These are phyloP conservation scores for Phyllotis vaccarum DNA, from an alignment of 2,797 vertebrate species.

Conservation along the genomic window DNA sequence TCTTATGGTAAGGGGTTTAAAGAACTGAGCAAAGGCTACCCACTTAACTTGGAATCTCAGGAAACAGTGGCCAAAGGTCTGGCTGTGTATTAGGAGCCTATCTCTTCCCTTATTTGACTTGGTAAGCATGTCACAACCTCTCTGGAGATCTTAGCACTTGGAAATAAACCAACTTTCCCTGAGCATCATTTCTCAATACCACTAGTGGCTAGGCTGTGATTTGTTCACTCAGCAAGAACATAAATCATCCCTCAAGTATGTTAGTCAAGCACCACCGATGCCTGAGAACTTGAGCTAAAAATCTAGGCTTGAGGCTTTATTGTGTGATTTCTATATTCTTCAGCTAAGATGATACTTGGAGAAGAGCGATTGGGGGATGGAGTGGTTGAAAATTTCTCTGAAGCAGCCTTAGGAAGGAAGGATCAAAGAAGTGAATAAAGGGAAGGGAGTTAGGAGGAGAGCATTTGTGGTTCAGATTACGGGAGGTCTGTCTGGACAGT, in stretches of 20 bases:
- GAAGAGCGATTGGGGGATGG: not conserved
- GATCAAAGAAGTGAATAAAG: not conserved
- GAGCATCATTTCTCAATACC: not conserved
- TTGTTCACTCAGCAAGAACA: constrained; percentile 46
- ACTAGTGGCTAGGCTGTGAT: not conserved
- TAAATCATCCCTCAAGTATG: constrained; percentile 26
- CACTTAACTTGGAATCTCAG: not conserved
- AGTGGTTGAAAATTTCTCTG: not conserved
- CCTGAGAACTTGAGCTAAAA: not conserved
- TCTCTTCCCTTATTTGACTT: constrained; percentile 7
- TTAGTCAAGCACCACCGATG: constrained; percentile 15
- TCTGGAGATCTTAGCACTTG: not conserved
- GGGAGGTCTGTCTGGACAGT: not conserved
- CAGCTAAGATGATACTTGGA: not conserved
- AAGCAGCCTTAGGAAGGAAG: not conserved
- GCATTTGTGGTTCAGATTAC: not conserved
- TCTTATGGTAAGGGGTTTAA: not conserved
- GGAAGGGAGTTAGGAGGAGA: not conserved
- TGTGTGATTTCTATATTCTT: not conserved
- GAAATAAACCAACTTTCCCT: constrained; percentile 33
- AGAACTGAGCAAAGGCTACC: not conserved
- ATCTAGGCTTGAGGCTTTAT: not conserved
- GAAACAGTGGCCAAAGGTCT: constrained; percentile 2
- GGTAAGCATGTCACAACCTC: not conserved
- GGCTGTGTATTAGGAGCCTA: not conserved